Base-by-base conservation (phyloP, 2,113 vertebrate genomes). In the Polypterus bichir region DNA sequence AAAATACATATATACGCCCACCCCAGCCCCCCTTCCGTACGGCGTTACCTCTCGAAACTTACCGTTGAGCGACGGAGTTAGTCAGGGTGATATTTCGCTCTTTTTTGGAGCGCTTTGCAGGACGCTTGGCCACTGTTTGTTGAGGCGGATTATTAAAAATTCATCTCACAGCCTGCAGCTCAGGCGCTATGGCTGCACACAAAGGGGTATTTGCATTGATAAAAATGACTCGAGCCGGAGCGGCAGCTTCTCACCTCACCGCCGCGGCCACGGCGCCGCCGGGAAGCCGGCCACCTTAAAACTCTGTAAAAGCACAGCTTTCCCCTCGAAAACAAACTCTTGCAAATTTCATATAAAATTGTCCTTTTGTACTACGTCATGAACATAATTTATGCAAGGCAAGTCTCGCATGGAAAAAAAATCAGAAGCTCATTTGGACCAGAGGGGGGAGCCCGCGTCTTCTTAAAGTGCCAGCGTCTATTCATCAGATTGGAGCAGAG, bases 371-470 rank as follows among this genome's bases (percentile, higher is more conserved):
- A 89, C 92, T 94, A 92, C 92, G 92, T 95, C 92, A 96, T 92
- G 89, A 96, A 86, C 92, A 96, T 96, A 96, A 94, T 94, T 94
- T 96, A 96, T 96, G 92, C 92, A 91, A 84, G 87, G 70, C 84
- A 86, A 89, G 88, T 85, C 85, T 90, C 84, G 88, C 90, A 87
- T 83, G 84, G 86, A 82, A 88, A 85, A 85, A 84, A 79, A 74
- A 71, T 80, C 73, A 74, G 67, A 54, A 68, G 74, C 79, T 82
- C 79, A 74, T 76, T 74, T 80, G 74, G 71, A 79, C 81, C 72
- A 72, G 72, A 68, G 81, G 79, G 70, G 70, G 76, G 71, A 66
- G 73, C 77, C 63, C 45, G 79, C 80, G 77, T 71, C 62, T 80
- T 77, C 85, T 89, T 89, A 89, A 89, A 89, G 87, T 65, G 71